Conservation (phyloP, 2,113 vertebrate species). For the Brachionichthys hirsutus region DNA sequence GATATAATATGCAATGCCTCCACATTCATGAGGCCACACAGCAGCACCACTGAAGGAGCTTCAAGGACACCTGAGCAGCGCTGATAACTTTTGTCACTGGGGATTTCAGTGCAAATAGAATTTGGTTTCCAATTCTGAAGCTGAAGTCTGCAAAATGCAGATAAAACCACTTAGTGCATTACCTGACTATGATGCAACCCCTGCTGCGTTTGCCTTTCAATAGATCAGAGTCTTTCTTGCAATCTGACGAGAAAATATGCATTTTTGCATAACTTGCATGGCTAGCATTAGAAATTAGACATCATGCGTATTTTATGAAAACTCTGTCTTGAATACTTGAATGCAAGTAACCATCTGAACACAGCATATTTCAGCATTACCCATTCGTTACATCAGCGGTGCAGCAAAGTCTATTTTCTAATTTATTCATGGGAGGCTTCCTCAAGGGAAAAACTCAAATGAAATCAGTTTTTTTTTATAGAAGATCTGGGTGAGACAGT, state of each 20-base stretch:
- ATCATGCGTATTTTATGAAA: constrained; percentile 23
- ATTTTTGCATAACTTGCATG: constrained; percentile 8
- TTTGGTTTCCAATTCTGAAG: constrained; percentile 3
- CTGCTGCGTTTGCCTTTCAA: constrained; percentile 6
- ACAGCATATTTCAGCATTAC: constrained; percentile 45
- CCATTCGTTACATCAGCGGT: constrained; percentile 58
- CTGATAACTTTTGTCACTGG: constrained; percentile 13
- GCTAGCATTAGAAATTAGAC: constrained; percentile 6
- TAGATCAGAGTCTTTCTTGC: constrained; percentile 6
- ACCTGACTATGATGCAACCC: constrained; percentile 17
- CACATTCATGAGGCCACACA: neutral
- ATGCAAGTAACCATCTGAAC: constrained; percentile 13
- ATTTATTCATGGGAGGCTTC: constrained; percentile 55
- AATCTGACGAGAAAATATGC: constrained; percentile 6
- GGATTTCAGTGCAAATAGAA: constrained; percentile 13
- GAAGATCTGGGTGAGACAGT: constrained; percentile 43
- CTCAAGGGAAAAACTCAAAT: constrained; percentile 34
- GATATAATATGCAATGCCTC: neutral
- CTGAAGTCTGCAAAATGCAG: constrained; percentile 35
- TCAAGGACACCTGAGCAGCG: constrained; percentile 16
- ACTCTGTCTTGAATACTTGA: constrained; percentile 20
- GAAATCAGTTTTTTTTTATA: constrained; percentile 51
- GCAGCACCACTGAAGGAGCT: neutral
- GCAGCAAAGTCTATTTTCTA: constrained; percentile 47
- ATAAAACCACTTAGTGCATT: constrained; percentile 17